Conservation (phyloP, 30 jellyfish, hydroid and myxozoan species). For the Euphysa ruthae region DNA sequence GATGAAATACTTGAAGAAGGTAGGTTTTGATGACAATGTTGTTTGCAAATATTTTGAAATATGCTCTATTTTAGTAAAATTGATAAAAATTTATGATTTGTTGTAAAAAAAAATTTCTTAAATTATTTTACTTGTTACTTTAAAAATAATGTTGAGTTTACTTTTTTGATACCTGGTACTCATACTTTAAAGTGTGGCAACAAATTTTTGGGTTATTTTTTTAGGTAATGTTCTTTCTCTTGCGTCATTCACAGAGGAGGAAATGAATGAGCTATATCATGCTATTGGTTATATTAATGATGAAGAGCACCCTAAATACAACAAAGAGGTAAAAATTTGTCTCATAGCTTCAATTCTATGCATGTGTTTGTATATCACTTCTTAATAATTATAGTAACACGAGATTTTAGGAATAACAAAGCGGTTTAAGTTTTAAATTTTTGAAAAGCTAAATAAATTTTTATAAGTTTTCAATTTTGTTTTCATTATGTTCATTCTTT, state of each 20-base stretch:
- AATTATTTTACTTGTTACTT: no score
- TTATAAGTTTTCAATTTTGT: no score
- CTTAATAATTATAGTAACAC: no score
- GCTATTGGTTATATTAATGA: conserved; percentile 28
- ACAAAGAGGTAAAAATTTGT: background rate
- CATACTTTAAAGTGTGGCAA: no score
- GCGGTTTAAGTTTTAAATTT: no score
- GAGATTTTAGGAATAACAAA: no score
- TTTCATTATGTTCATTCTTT: no score
- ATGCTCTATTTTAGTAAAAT: background rate
- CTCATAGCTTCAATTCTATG: background rate
- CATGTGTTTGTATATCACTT: background rate
- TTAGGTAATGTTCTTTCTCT: conserved; percentile 7
- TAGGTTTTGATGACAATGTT: background rate
- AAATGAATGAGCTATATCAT: conserved; percentile 14
- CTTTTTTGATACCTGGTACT: background rate
- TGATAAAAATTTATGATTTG: no score
- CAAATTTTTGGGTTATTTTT: no score
- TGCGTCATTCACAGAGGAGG: conserved; percentile 26
- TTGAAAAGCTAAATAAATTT: no score
- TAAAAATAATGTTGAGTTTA: background rate
- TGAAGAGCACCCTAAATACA: conserved; percentile 8
- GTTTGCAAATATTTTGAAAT: background rate
- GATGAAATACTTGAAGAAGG: conserved; percentile 6
- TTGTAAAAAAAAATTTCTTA: no score